These are phyloP conservation scores for Sweltsa coloradensis DNA, from an alignment of 1,140 invertebrate genomes.

Conservation along the genomic window DNA sequence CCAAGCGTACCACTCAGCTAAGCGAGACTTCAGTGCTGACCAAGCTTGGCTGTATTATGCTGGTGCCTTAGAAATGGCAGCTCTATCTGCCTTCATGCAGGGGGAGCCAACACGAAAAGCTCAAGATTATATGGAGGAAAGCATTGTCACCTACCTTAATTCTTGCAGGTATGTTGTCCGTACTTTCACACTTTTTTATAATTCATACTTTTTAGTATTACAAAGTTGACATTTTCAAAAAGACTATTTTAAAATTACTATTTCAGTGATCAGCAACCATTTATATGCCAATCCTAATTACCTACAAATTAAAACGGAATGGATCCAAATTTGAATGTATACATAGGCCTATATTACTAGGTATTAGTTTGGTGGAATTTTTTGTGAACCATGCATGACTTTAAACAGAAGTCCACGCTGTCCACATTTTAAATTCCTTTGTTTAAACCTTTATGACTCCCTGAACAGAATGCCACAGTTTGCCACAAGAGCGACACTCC, in stretches of 20 bases:
- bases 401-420: too few species aligned
- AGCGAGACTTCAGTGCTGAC: conserved; percentile 91
- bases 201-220: background rate
- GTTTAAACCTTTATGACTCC: conserved; percentile 1
- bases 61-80: conserved; percentile 91
- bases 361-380: too few species aligned
- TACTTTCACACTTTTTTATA: too few species aligned
- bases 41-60: conserved; percentile 96
- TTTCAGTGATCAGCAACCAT: too few species aligned
- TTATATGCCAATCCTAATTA: too few species aligned
- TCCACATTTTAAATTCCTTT: background rate
- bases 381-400: background rate
- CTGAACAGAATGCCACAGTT: conserved; percentile 66
- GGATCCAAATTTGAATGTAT: too few species aligned
- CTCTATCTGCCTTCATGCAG: conserved; percentile 81
- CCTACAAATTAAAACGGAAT: too few species aligned
- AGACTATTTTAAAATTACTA: too few species aligned
- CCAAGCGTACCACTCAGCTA: conserved; percentile 87
- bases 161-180: conserved; percentile 67
- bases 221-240: background rate
- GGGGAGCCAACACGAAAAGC: conserved; percentile 62
- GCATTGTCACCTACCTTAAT: conserved; percentile 78
- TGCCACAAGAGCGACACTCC: conserved; percentile 76
- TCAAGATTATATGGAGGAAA: conserved; percentile 84
- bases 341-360: too few species aligned